Base-by-base conservation (phyloP, 2,888 invertebrate species). In the Hofmannophila pseudospretella region DNA sequence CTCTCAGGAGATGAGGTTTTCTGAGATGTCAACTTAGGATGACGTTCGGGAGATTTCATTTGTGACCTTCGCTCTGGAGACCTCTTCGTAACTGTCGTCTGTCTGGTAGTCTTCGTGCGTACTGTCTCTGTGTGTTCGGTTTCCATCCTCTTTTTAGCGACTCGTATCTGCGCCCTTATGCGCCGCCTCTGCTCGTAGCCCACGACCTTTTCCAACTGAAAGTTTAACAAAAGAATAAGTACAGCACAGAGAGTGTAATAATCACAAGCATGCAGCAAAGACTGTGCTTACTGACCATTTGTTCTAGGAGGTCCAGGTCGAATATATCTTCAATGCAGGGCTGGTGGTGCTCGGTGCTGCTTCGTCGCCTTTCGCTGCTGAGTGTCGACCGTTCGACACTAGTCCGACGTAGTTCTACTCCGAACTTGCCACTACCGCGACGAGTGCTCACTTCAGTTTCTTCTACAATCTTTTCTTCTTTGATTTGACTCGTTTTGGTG, bases 111-210 rank as follows among this genome's bases (percentile, higher is more conserved):
- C 59, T 56, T 73, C 31, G 54, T 58, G 37, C 63, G 44, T 34
- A 54, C 61, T 11, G 57, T 58, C 42, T 53, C 38, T 12, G 41
- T 32, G 10, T 70, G 60, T 20, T 58, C 58, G 11, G 65, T 70
- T 46, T 89, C 89, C 16, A 86, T 82, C 47, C 89, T 81, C 53
- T 92, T 91, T 64, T 90, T 92, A 5, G 93, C 91, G 10, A 92
- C 68, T 44, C 94, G 88, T 42, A 95, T 93, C 72, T 94, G 94
- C 2, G 93, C 89, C 44, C 95, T 88, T 37, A 95, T 93, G 49
- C 93, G 89, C 44, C 94, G 89, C 51, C 95, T 85, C 57, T 94
- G 89, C 63, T 95, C 94, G 67, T 95, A 95, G 44, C 91, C 91
- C 36, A 90, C 90, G 39, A 93, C 92, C 59, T 91, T 91, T 77